phyloP scores from a whole-genome alignment of 2,113 vertebrate species.

The Microtus pennsylvanicus region DNA sequence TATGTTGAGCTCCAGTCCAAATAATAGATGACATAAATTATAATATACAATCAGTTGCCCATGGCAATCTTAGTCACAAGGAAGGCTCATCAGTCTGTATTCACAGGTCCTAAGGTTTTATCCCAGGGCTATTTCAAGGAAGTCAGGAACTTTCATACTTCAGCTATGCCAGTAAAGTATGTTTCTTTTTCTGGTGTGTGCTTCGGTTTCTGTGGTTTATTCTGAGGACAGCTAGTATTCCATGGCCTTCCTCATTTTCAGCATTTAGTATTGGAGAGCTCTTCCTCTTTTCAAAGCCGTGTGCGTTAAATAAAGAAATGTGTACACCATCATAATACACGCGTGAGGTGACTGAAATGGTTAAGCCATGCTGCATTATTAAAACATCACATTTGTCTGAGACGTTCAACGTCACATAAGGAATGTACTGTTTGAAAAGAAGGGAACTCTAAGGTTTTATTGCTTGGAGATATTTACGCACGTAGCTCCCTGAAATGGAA shows the following conservation, averaged over 20 bases:
- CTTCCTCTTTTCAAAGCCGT: constrained; percentile 57
- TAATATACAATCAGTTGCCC: constrained; percentile 21
- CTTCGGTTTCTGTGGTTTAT: constrained; percentile 24
- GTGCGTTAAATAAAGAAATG: constrained; percentile 26
- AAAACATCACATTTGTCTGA: constrained; percentile 67
- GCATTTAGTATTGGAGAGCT: neutral
- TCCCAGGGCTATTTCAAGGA: constrained; percentile 34
- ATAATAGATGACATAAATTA: constrained; percentile 65
- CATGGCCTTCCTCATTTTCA: constrained; percentile 14
- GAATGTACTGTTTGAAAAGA: constrained; percentile 45
- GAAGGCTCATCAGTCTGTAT: neutral
- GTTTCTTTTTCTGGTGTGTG: constrained; percentile 43
- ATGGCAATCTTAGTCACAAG: neutral
- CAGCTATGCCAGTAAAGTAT: neutral
- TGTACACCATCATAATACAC: neutral
- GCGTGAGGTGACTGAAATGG: constrained; percentile 38
- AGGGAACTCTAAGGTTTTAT: constrained; percentile 63
- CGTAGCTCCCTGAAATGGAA: constrained; percentile 65
- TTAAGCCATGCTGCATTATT: constrained; percentile 57
- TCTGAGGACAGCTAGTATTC: neutral
- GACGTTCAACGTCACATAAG: constrained; percentile 48
- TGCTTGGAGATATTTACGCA: constrained; percentile 67
- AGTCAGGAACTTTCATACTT: neutral
- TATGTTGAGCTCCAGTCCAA: constrained; percentile 41
- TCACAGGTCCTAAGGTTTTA: constrained; percentile 43